Percentiles rank a stretch among this genome's conserved stretches.
Conservation (phyloP, 2,797 vertebrate genomes). For the Gobio occitaniae region DNA sequence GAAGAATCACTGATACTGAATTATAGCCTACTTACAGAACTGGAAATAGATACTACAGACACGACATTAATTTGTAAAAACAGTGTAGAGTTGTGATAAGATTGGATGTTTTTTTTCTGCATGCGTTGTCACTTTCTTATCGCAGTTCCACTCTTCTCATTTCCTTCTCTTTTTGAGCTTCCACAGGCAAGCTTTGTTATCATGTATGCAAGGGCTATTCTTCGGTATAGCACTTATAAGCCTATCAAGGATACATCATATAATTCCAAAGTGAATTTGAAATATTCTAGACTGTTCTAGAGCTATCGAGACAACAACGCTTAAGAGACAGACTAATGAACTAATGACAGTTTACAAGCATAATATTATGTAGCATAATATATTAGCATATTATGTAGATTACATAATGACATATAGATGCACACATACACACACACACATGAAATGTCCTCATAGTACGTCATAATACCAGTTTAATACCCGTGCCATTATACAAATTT, state of each 20-base stretch:
- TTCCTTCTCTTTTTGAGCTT: constrained; percentile 1
- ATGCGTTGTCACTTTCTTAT: constrained; percentile 13
- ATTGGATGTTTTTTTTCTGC: constrained; percentile 5
- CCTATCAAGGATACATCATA: neutral
- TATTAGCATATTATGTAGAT: neutral
- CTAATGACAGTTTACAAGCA: neutral
- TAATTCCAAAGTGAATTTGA: neutral
- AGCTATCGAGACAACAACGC: neutral
- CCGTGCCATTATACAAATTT: too few species aligned
- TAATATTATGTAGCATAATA: too few species aligned
- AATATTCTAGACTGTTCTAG: neutral
- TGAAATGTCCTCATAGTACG: too few species aligned
- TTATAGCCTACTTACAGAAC: neutral
- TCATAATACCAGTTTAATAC: too few species aligned
- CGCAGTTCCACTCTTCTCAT: constrained; percentile 3
- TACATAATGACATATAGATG: too few species aligned
- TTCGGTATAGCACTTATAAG: neutral
- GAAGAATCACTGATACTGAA: constrained; percentile 6
- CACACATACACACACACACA: too few species aligned
- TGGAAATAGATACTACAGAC: constrained; percentile 21
- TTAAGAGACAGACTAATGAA: neutral
- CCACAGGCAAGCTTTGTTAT: constrained; percentile 4
- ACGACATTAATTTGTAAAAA: constrained; percentile 5
- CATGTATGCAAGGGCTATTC: neutral
- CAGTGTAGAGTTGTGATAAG: constrained; percentile 1